Percentiles rank a stretch among this genome's conserved stretches.
Conservation (phyloP, 2,113 vertebrate genomes). For the Pelecanoides urinatrix region DNA sequence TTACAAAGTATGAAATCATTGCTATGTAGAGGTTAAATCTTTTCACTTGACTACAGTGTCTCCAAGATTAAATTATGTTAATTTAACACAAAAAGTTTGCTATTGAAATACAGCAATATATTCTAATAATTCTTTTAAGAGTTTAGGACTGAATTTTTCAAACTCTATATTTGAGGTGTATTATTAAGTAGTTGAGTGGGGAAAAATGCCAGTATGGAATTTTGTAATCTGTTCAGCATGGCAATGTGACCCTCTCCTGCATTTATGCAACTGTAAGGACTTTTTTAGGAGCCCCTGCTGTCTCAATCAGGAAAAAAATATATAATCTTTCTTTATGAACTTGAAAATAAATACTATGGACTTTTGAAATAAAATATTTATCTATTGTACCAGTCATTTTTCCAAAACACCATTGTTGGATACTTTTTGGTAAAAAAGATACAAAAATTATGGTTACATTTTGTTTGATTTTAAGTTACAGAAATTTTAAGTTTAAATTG, state of each 20-base stretch:
- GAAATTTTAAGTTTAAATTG: background rate
- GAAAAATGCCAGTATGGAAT: background rate
- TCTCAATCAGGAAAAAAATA: background rate
- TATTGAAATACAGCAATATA: background rate
- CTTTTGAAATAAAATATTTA: background rate
- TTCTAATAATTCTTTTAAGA: background rate
- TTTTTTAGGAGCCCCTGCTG: background rate
- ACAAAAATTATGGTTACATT: background rate
- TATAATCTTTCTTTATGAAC: background rate
- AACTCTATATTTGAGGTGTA: background rate
- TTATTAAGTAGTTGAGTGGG: background rate
- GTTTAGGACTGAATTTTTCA: background rate
- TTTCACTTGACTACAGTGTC: background rate
- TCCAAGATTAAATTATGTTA: conserved; percentile 19
- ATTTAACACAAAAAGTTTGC: conserved; percentile 16
- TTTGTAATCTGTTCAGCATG: background rate
- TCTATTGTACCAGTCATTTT: background rate
- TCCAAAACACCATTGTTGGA: background rate
- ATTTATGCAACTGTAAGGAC: background rate
- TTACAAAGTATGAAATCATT: conserved; percentile 22
- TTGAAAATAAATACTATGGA: background rate
- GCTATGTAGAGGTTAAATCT: conserved; percentile 18
- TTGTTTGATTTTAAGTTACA: background rate
- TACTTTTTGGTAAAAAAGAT: background rate
- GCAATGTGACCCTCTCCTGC: background rate